Percentiles rank a stretch among this genome's conserved stretches.
Evolutionary conservation across 2,113 vertebrate species (phyloP).

Genomic region (Protobothrops mucrosquamatus): DNA sequence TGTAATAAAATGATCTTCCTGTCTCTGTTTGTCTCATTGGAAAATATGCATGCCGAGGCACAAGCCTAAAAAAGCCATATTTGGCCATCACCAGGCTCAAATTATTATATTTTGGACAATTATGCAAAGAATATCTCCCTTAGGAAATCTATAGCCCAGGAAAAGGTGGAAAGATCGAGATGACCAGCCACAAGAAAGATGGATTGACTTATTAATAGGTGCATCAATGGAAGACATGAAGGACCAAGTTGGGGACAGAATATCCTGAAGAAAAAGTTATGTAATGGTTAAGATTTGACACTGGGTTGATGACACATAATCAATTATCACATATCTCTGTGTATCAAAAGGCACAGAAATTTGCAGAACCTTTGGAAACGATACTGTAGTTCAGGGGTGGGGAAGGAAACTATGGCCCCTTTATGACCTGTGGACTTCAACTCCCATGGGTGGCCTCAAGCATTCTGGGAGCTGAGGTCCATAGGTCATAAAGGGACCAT

Average conservation of each 20-base stretch:
- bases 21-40: no score
- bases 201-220: neutral
- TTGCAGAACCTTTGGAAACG: neutral
- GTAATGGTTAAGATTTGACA: neutral
- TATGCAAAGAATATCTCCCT: neutral
- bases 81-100: neutral
- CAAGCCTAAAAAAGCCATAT: no score
- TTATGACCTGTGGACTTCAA: neutral
- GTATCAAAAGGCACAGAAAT: neutral
- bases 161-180: neutral
- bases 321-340: neutral
- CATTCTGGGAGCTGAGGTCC: neutral
- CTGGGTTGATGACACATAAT: neutral
- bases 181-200: neutral
- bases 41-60: no score
- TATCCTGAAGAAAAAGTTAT: neutral
- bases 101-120: neutral
- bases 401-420: no score
- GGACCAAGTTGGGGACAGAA: neutral
- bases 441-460: neutral
- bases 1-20: no score
- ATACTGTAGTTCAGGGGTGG: neutral
- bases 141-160: neutral
- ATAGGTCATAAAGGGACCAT: neutral
- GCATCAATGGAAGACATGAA: neutral